A percentile compares a stretch with the other conserved stretches of the same genome.
These are phyloP conservation scores for Carcina quercana DNA, from an alignment of 2,888 invertebrate species.

Conservation along the genomic window DNA sequence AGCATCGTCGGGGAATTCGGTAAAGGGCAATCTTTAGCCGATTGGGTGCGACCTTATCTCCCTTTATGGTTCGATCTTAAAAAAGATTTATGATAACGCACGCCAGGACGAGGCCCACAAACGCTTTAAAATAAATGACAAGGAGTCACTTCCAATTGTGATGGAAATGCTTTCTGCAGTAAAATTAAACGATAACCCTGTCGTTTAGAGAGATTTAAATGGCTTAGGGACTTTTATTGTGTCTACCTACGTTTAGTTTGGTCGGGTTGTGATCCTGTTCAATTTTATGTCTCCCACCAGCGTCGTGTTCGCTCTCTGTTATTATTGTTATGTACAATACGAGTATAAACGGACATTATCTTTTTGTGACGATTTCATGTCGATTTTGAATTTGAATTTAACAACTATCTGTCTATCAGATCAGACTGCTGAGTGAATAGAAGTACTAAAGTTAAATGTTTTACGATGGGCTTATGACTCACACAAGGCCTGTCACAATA, in stretches of 20 bases:
- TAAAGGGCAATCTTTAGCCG: conserved; percentile 63
- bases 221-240: conserved; percentile 62
- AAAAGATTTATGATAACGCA: conserved; percentile 74
- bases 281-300: conserved; percentile 43
- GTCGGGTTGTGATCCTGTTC: conserved; percentile 34
- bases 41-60: conserved; percentile 71
- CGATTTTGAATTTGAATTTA: not conserved
- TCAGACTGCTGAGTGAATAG: too few relatives aligned
- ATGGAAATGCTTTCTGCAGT: conserved; percentile 74
- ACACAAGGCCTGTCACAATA: too few relatives aligned
- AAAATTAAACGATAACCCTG: conserved; percentile 72
- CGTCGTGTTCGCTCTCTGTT: conserved; percentile 24
- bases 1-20: conserved; percentile 53
- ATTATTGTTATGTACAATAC: conserved; percentile 24
- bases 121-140: conserved; percentile 74
- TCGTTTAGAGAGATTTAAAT: conserved; percentile 71
- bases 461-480: too few relatives aligned
- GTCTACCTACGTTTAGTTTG: conserved; percentile 45
- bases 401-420: too few relatives aligned
- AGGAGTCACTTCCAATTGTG: conserved; percentile 72
- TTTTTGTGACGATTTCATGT: conserved; percentile 9
- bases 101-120: conserved; percentile 59
- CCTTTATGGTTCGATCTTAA: conserved; percentile 71
- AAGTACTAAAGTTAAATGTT: too few relatives aligned
- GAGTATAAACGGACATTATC: conserved; percentile 17